These are phyloP conservation scores for Drosophila setifemur DNA, from an alignment of 1,140 invertebrate species.

Conservation along the genomic window DNA sequence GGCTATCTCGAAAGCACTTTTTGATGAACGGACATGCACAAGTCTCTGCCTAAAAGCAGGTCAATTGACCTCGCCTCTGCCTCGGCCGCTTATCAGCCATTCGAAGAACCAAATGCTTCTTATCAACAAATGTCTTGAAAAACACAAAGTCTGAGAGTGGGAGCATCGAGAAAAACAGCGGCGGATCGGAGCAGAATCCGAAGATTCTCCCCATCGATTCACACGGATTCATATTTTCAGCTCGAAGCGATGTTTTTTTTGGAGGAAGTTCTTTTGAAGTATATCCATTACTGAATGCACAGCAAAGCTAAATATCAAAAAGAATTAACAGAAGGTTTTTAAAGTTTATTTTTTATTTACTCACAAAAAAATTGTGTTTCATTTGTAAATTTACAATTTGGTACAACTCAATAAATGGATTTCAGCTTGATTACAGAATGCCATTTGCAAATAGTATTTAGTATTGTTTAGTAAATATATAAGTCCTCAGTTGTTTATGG, in stretches of 20 bases:
- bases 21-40: slow-evolving; percentile 29
- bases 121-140: slow-evolving; percentile 44
- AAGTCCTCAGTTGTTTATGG: too few species aligned
- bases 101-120: slow-evolving; percentile 44
- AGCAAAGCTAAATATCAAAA: too few species aligned
- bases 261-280: neutral
- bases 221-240: slow-evolving; percentile 4
- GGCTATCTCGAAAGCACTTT: slow-evolving; percentile 35
- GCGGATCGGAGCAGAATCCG: slow-evolving; percentile 1
- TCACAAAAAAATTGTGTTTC: too few species aligned
- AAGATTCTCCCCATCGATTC: slow-evolving; percentile 9
- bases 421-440: too few species aligned
- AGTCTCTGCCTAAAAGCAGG: slow-evolving; percentile 51
- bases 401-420: too few species aligned
- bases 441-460: too few species aligned
- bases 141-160: slow-evolving; percentile 18
- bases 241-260: slow-evolving; percentile 9
- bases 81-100: slow-evolving; percentile 42
- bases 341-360: too few species aligned
- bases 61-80: slow-evolving; percentile 52
- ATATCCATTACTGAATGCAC: neutral
- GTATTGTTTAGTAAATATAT: too few species aligned
- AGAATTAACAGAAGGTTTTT: too few species aligned
- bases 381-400: too few species aligned
- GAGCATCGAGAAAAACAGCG: slow-evolving; percentile 22